Evolutionary conservation across 2,113 vertebrate genomes (phyloP).

Genomic region (Sphaerodactylus townsendi): DNA sequence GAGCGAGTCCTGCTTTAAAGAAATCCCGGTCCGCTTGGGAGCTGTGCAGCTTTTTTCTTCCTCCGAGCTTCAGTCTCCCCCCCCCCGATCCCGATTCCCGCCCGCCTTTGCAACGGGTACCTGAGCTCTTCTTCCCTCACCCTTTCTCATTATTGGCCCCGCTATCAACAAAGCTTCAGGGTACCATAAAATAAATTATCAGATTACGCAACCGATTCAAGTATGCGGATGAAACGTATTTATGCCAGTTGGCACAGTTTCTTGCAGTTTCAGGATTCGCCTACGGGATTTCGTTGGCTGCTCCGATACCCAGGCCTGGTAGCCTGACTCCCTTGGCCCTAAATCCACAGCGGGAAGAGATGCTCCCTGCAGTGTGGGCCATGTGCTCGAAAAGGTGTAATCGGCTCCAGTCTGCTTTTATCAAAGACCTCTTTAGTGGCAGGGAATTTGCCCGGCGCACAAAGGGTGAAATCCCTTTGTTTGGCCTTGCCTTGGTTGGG

Average conservation of each 20-base stretch:
- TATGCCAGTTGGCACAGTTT: not conserved
- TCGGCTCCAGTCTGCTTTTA: not conserved
- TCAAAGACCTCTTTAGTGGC: not conserved
- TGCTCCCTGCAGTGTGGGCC: too few relatives aligned
- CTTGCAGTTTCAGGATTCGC: not conserved
- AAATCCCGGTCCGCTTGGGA: not conserved
- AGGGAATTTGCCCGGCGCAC: too few relatives aligned
- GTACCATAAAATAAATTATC: not conserved
- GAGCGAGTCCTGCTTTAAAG: not conserved
- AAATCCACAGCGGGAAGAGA: too few relatives aligned
- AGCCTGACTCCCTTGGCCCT: not conserved
- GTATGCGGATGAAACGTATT: not conserved
- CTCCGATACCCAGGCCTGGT: not conserved
- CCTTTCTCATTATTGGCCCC: too few relatives aligned
- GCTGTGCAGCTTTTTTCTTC: not conserved
- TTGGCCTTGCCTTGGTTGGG: not conserved
- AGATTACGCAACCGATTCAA: not conserved
- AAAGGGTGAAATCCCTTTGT: too few relatives aligned
- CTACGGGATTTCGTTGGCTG: not conserved
- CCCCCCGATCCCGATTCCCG: not conserved
- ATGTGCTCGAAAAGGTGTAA: not conserved
- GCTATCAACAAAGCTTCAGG: not conserved
- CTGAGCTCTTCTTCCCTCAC: not conserved
- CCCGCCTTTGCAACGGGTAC: too few relatives aligned
- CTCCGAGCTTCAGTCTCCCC: not conserved